phyloP scores from a whole-genome alignment of 1,140 invertebrate species.

The Ladona fulva region DNA sequence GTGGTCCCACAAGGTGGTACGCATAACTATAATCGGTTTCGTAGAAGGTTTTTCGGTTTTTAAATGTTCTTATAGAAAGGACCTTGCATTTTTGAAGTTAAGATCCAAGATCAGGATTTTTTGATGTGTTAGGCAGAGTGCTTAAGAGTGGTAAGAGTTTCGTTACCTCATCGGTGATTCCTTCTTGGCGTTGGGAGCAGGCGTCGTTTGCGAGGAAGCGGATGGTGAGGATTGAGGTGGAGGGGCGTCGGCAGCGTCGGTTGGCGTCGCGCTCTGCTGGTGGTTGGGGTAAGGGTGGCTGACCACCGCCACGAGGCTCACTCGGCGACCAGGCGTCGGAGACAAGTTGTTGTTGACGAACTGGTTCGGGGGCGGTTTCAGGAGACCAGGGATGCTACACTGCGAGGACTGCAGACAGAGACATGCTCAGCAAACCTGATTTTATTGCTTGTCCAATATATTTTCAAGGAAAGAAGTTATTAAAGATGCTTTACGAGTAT shows the following conservation, averaged over 20 bases:
- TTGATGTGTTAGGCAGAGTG: no score
- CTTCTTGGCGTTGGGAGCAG: neutral
- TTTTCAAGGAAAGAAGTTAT: no score
- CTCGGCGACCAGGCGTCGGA: conserved; percentile 13
- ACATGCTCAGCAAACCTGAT: no score
- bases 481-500: no score
- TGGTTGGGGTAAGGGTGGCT: neutral
- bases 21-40: no score
- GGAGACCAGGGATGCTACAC: conserved; percentile 42
- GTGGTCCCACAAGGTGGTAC: no score
- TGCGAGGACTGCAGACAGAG: conserved; percentile 28
- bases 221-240: neutral
- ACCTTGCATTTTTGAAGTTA: no score
- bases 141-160: no score
- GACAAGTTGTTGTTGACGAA: conserved; percentile 25
- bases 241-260: neutral
- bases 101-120: no score
- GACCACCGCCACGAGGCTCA: conserved; percentile 14
- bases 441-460: no score
- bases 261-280: neutral
- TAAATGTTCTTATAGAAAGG: no score
- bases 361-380: conserved; percentile 44
- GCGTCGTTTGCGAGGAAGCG: neutral
- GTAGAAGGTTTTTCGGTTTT: no score
- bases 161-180: neutral